These are phyloP conservation scores for Motacilla tschutschensis DNA, from an alignment of 2,113 vertebrate genomes.

Conservation along the genomic window DNA sequence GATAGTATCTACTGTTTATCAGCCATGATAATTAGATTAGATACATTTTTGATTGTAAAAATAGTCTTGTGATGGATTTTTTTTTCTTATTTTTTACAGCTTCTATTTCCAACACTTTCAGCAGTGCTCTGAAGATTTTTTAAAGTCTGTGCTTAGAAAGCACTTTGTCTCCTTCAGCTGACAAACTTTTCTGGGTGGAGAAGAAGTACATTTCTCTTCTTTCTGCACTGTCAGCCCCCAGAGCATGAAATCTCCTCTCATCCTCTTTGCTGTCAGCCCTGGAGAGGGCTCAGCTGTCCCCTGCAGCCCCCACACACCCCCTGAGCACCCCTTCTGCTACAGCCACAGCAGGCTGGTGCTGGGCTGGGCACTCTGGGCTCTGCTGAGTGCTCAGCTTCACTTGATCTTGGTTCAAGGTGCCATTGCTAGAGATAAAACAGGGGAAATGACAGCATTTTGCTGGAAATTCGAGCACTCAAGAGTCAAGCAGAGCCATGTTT, in stretches of 20 bases:
- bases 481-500: neutral
- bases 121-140: neutral
- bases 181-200: neutral
- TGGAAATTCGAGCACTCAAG: neutral
- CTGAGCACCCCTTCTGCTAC: fast-evolving
- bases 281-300: neutral
- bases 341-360: neutral
- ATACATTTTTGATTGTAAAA: neutral
- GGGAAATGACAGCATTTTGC: neutral
- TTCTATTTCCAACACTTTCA: neutral
- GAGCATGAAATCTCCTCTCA: neutral
- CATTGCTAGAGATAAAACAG: neutral
- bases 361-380: neutral
- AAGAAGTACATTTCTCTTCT: neutral
- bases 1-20: neutral
- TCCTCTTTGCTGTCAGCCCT: neutral
- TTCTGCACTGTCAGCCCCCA: neutral
- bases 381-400: neutral
- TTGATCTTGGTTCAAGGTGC: neutral
- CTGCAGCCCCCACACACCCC: neutral
- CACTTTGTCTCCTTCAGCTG: neutral
- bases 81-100: neutral
- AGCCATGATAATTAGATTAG: neutral
- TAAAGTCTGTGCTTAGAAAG: neutral
- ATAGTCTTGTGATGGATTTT: neutral